Evolutionary conservation across 2,888 invertebrate species (phyloP), one percentile per base, ranked within the genome.

Genomic region (Latheticus oryzae): DNA sequence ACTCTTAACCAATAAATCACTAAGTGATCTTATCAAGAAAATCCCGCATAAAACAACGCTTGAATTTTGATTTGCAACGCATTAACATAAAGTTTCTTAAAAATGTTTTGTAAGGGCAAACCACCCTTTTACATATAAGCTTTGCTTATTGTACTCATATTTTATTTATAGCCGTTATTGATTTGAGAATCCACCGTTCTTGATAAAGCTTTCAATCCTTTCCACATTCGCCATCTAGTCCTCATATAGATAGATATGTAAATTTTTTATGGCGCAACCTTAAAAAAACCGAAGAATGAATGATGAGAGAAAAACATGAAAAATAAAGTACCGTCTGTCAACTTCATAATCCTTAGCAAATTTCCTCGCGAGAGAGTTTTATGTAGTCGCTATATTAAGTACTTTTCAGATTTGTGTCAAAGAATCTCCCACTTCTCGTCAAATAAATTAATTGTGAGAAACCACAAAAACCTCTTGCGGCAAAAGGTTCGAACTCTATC

Each of bases 301-400:
- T n/a, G n/a, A n/a, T n/a, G n/a, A 26, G 7, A 12, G 30, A 17
- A 28, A 11, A n/a, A 8, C 1, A 15, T 7, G 33, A 47, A 43
- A 47, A 47, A 45, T 32, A 5, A 32, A 47, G 12, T 5, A 5
- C 21, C 33, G 12, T 21, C 47, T 47, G 47, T 33, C 47, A 47
- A 47, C 24, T 19, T 38, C 5, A 17, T 52, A 52, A 52, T 52
- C 26, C 40, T 17, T 30, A 52, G 26, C 40, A 52, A 52, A 52
- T 52, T 52, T 42, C 17, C 37, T 16, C n/a, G 16, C 8, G 38
- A 51, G 38, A 47, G 47, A 12, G 15, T 45, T 45, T 45, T 32
- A 16, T 15, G 35, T 47, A 23, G 21, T 47, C 33, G 47, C 16
- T 15, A 11, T 19, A 5, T 47, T 28, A 47, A 47, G 16, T 28